Conservation (phyloP, 2,113 vertebrate genomes). For the Urocolius indicus region DNA sequence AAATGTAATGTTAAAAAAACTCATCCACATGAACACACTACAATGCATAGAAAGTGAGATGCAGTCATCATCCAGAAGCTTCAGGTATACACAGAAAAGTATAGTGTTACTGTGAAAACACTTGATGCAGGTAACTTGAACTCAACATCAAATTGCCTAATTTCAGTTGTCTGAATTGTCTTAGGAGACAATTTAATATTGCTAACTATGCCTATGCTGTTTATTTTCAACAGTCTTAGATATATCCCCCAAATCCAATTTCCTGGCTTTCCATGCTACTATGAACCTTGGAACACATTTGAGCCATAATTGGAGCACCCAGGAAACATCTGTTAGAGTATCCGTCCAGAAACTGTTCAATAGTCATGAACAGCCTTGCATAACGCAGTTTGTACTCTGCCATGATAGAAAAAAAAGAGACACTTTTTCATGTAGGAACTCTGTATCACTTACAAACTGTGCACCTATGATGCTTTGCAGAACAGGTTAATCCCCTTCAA, state of each 20-base stretch:
- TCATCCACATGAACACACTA: neutral
- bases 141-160: neutral
- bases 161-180: neutral
- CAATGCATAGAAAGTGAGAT: neutral
- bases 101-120: fast-evolving
- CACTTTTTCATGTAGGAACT: no score
- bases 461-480: neutral
- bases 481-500: neutral
- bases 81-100: neutral
- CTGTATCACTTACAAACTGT: neutral
- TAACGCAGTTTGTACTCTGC: neutral
- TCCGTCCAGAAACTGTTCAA: neutral
- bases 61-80: neutral
- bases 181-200: neutral
- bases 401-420: no score
- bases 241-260: neutral
- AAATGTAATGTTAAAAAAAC: neutral
- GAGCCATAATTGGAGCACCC: fast-evolving
- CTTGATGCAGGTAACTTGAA: neutral
- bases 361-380: neutral
- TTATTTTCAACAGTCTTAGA: neutral
- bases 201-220: neutral
- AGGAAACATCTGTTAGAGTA: neutral
- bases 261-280: neutral
- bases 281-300: neutral